A percentile compares a stretch with the other conserved stretches of the same genome.
Evolutionary conservation across 2,113 vertebrate genomes (phyloP).

Genomic region (Dicrurus megarhynchus): DNA sequence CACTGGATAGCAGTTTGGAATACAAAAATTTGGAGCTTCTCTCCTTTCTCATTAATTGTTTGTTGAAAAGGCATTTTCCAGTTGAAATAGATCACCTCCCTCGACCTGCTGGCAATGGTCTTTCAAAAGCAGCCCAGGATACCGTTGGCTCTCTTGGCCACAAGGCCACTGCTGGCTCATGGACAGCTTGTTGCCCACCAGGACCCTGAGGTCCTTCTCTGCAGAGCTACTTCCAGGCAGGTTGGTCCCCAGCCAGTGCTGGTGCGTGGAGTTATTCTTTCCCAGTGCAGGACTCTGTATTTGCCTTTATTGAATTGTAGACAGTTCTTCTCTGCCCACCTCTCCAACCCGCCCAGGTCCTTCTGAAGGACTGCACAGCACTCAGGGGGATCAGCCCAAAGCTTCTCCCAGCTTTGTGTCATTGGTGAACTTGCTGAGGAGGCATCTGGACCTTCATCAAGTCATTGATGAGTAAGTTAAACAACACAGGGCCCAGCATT

Average conservation of each 20-base stretch:
- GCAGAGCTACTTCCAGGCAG: neutral
- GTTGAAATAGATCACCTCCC: neutral
- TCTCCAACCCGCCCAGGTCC: neutral
- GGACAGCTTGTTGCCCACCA: neutral
- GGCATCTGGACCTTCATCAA: neutral
- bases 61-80: neutral
- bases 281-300: neutral
- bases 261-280: neutral
- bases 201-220: neutral
- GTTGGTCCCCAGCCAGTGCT: neutral
- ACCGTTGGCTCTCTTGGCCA: neutral
- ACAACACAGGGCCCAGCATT: accelerated
- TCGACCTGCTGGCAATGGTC: neutral
- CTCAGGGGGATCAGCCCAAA: neutral
- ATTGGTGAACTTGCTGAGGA: neutral
- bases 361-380: neutral
- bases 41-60: neutral
- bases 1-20: neutral
- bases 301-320: neutral
- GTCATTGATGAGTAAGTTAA: neutral
- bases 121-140: neutral
- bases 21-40: neutral
- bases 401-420: neutral
- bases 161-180: neutral
- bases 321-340: neutral